These are phyloP conservation scores for Limnephilus rhombicus DNA, from an alignment of 2,888 invertebrate genomes.

Conservation along the genomic window DNA sequence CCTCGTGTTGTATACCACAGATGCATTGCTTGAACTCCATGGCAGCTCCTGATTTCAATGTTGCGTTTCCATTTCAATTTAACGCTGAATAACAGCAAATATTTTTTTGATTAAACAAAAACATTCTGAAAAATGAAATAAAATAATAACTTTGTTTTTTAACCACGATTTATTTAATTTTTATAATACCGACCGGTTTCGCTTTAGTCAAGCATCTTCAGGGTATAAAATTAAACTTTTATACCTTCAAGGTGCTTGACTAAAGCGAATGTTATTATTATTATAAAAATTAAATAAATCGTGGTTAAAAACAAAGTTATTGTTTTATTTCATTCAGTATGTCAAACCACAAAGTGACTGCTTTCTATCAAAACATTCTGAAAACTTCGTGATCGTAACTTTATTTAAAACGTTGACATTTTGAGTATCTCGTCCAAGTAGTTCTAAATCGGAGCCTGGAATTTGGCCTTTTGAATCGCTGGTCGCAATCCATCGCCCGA, in stretches of 20 bases:
- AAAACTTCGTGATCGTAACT: neutral
- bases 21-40: neutral
- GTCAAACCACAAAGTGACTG: no score
- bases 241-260: no score
- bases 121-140: no score
- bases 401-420: constrained; percentile 11
- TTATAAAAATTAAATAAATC: no score
- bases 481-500: constrained; percentile 12
- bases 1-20: neutral
- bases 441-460: constrained; percentile 3
- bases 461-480: constrained; percentile 35
- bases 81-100: neutral
- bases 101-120: neutral
- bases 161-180: no score
- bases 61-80: neutral
- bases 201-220: no score
- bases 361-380: neutral
- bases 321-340: no score
- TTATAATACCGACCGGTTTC: no score
- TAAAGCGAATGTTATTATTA: no score
- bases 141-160: no score
- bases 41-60: neutral
- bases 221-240: no score
- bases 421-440: neutral
- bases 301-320: no score